These are phyloP conservation scores for Umimayanthus chanpuru DNA, from an alignment of 92 coral and sea anemone genomes.

Conservation along the genomic window DNA sequence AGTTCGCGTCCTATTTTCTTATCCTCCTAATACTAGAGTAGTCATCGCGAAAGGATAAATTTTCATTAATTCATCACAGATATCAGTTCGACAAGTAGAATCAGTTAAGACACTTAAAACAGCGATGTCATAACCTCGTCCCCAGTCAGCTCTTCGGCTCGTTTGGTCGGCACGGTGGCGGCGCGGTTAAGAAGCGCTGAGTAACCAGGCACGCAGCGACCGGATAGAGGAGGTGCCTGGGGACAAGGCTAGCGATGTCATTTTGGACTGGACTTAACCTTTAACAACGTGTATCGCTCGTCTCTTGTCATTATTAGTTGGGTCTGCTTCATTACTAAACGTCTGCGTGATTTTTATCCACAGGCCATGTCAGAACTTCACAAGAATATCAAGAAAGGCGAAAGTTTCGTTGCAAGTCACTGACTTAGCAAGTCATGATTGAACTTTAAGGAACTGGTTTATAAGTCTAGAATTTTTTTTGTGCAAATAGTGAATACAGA, in stretches of 20 bases:
- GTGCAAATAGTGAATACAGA: background rate
- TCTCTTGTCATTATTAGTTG: background rate
- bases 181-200: too few species aligned
- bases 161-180: too few species aligned
- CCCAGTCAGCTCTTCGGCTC: too few species aligned
- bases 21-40: too few species aligned
- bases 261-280: background rate
- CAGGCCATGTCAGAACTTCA: constrained; percentile 86
- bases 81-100: background rate
- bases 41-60: background rate
- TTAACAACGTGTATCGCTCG: background rate
- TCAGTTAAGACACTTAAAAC: too few species aligned
- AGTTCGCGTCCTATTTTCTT: too few species aligned
- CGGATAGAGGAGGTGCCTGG: too few species aligned
- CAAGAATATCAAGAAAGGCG: constrained; percentile 94
- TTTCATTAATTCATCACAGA: background rate
- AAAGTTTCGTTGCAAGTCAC: constrained; percentile 68
- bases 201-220: too few species aligned
- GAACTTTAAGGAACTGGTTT: background rate
- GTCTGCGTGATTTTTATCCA: background rate
- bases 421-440: background rate
- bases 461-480: background rate
- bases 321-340: background rate
- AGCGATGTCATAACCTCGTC: too few species aligned
- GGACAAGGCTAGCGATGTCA: too few species aligned